Percentiles rank a stretch among this genome's conserved stretches.
phyloP scores from a whole-genome alignment of 2,113 vertebrate species.

The Seriola aureovittata region DNA sequence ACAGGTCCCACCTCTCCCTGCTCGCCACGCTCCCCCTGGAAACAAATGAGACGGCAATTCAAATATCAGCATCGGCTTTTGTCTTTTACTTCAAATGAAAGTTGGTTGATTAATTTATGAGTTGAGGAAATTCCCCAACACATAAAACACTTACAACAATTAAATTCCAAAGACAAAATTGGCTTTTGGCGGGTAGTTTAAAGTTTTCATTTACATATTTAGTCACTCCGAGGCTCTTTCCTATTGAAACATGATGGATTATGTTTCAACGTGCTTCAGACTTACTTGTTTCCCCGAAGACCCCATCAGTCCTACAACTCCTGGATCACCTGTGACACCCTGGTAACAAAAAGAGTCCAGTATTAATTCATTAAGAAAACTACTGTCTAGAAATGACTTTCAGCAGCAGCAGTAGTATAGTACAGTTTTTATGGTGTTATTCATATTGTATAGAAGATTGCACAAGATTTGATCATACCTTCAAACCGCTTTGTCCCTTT shows the following conservation, averaged over 20 bases:
- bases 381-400: neutral
- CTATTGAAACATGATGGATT: neutral
- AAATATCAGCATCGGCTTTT: neutral
- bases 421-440: neutral
- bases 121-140: neutral
- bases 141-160: neutral
- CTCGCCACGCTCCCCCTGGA: slow-evolving; percentile 92
- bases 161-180: neutral
- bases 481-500: slow-evolving; percentile 88
- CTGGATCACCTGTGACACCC: slow-evolving; percentile 89
- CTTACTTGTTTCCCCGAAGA: slow-evolving; percentile 94
- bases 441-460: neutral
- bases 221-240: neutral
- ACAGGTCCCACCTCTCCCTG: slow-evolving; percentile 91
- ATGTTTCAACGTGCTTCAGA: neutral
- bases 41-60: slow-evolving; percentile 11
- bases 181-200: neutral
- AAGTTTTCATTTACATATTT: no score
- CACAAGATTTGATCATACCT: slow-evolving; percentile 81
- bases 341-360: slow-evolving; percentile 59
- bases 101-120: neutral
- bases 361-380: neutral
- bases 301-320: slow-evolving; percentile 90
- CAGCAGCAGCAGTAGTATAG: neutral
- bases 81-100: neutral